Conservation (phyloP, 2,888 invertebrate species). For the Luffia ferchaultella region DNA sequence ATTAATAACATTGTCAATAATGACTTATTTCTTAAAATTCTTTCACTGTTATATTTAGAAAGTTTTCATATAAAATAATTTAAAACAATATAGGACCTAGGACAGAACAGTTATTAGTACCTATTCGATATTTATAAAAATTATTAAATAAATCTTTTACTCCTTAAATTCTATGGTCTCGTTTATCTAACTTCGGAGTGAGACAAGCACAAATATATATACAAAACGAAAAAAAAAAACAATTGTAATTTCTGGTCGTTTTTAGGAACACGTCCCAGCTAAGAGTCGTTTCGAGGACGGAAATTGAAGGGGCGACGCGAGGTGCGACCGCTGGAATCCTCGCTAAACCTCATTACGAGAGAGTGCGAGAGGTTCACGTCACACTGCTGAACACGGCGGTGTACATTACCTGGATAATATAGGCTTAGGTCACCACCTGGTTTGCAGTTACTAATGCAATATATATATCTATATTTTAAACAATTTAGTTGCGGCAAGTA, state of each 20-base stretch:
- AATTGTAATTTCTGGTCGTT: slow-evolving; percentile 33
- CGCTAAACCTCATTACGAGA: not conserved
- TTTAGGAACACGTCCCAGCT: slow-evolving; percentile 28
- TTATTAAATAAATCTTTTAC: too few relatives aligned
- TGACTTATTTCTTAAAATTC: not conserved
- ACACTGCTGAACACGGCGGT: too few relatives aligned
- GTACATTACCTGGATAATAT: too few relatives aligned
- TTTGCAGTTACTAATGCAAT: too few relatives aligned
- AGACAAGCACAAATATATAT: not conserved
- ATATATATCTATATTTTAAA: too few relatives aligned
- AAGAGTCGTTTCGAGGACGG: slow-evolving; percentile 40
- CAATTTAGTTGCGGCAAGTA: too few relatives aligned
- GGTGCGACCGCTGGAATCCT: not conserved
- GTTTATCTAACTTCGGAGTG: not conserved
- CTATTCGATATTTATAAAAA: too few relatives aligned
- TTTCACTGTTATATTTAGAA: not conserved
- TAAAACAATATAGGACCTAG: too few relatives aligned
- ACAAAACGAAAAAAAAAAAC: slow-evolving; percentile 35
- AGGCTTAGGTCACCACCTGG: too few relatives aligned
- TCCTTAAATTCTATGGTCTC: not conserved
- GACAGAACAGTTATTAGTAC: too few relatives aligned
- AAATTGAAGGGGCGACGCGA: slow-evolving; percentile 36
- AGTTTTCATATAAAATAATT: too few relatives aligned
- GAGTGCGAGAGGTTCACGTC: not conserved
- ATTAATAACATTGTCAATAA: not conserved